Evolutionary conservation across 2,113 vertebrate genomes (phyloP).

Genomic region (Eclectus roratus): DNA sequence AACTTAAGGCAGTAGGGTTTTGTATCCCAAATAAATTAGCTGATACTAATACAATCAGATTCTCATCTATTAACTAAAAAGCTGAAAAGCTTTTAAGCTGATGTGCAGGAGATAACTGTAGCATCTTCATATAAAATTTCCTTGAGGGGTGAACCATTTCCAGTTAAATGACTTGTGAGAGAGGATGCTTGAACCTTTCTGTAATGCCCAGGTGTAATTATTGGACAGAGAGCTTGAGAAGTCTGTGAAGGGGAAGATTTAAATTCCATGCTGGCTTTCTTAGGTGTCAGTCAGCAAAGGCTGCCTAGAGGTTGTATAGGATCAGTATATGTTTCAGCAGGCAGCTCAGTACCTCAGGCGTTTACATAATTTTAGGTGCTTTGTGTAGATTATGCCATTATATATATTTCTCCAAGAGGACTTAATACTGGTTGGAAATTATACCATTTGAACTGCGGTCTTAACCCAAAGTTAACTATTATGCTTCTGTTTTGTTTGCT

Average conservation of each 20-base stretch:
- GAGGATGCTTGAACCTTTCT: neutral
- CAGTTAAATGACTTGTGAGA: neutral
- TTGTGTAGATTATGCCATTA: neutral
- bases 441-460: neutral
- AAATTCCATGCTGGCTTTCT: neutral
- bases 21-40: slow-evolving; percentile 19
- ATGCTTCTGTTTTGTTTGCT: neutral
- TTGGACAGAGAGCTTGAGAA: neutral
- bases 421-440: neutral
- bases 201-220: neutral
- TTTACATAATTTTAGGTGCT: neutral
- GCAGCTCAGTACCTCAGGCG: neutral
- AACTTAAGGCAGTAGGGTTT: neutral
- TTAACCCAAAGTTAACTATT: neutral
- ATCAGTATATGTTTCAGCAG: neutral
- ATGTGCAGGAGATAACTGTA: slow-evolving; percentile 23
- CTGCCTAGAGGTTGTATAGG: neutral
- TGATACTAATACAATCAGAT: slow-evolving; percentile 6
- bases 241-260: neutral
- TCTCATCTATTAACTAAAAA: neutral
- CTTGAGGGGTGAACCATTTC: neutral
- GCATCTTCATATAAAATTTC: slow-evolving; percentile 23
- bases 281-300: neutral
- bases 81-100: slow-evolving; percentile 34
- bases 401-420: neutral